Conservation (phyloP, 2,113 vertebrate species). For the Antennarius striatus region DNA sequence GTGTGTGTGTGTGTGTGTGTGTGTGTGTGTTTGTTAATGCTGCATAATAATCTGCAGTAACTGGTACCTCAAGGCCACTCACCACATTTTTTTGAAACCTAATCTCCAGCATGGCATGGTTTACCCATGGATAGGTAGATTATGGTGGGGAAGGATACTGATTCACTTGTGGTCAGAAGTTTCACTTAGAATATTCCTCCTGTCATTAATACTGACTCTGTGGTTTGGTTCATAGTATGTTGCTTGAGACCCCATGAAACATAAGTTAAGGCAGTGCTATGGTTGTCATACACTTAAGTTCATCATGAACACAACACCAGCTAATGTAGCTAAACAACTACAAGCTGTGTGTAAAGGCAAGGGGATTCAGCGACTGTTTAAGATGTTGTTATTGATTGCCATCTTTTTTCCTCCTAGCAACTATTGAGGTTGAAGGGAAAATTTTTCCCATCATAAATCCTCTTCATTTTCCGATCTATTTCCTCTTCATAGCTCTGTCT, state of each 20-base stretch:
- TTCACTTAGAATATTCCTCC: conserved; percentile 60
- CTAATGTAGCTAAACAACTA: conserved; percentile 32
- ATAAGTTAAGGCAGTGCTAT: conserved; percentile 49
- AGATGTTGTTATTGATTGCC: conserved; percentile 76
- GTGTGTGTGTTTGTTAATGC: not conserved
- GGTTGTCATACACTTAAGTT: conserved; percentile 34
- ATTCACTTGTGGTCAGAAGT: conserved; percentile 62
- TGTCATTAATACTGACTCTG: conserved; percentile 68
- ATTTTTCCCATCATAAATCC: conserved; percentile 57
- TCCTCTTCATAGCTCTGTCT: conserved; percentile 39
- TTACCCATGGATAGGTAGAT: conserved; percentile 73
- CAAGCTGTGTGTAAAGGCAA: conserved; percentile 31
- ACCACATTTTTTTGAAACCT: conserved; percentile 71
- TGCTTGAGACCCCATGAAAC: conserved; percentile 51
- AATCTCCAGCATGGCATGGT: conserved; percentile 72
- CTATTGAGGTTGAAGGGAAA: conserved; percentile 74
- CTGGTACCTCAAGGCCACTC: conserved; percentile 74
- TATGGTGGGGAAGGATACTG: conserved; percentile 55
- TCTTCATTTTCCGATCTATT: conserved; percentile 58
- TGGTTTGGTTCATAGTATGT: conserved; percentile 52
- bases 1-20: not conserved
- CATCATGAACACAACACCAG: conserved; percentile 24
- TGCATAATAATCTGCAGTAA: conserved; percentile 50
- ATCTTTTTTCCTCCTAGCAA: conserved; percentile 68
- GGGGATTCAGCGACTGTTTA: conserved; percentile 46